Percentiles rank a stretch among this genome's conserved stretches.
These are phyloP conservation scores for Rhaphigaster nebulosa DNA, from an alignment of 2,888 invertebrate species.

Conservation along the genomic window DNA sequence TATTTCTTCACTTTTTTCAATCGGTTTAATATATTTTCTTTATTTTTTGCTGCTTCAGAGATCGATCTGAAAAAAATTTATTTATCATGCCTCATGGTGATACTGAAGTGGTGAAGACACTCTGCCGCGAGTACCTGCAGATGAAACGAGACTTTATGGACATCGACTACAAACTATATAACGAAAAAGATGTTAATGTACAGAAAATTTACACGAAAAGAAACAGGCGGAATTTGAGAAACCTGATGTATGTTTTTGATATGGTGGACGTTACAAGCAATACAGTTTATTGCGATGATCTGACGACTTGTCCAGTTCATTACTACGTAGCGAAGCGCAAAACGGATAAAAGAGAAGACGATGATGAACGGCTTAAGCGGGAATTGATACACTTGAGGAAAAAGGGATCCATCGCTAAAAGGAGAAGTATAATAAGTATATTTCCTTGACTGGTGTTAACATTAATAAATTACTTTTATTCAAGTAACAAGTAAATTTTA, in stretches of 20 bases:
- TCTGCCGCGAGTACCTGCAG: background rate
- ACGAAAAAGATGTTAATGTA: too few species aligned
- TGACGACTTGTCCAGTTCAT: background rate
- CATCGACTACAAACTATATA: background rate
- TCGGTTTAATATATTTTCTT: background rate
- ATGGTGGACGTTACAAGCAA: background rate
- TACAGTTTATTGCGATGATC: background rate
- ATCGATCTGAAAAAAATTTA: background rate
- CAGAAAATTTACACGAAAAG: background rate
- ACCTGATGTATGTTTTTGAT: background rate
- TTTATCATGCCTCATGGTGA: background rate
- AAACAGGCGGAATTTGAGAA: background rate
- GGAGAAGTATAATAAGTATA: background rate
- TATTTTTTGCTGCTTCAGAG: background rate
- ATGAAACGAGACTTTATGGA: conserved; percentile 24
- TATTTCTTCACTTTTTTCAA: too few species aligned
- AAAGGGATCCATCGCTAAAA: background rate
- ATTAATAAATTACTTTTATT: background rate
- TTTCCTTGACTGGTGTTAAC: background rate
- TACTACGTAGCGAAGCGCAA: background rate
- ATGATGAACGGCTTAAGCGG: background rate
- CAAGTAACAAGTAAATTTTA: too few species aligned
- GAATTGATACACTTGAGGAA: background rate
- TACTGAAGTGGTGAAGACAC: background rate
- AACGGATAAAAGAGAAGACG: background rate